Evolutionary conservation across 92 coral and sea anemone species (phyloP), one percentile per base, ranked within the genome.

Genomic region (Muricea muricata): DNA sequence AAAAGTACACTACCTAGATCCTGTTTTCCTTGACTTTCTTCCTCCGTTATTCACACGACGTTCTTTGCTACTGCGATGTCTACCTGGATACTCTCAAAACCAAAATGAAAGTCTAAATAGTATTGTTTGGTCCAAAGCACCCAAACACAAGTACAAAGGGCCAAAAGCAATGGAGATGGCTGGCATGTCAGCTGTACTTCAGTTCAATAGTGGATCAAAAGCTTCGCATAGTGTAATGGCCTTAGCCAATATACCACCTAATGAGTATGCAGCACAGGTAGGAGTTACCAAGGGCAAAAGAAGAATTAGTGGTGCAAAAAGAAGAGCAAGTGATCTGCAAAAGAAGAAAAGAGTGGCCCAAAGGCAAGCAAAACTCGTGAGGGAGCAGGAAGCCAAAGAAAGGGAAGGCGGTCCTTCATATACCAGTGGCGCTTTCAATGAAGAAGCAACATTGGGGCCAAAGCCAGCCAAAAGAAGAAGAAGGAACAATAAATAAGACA

Each of bases 101-200:
- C 50, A 45, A 45, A 45, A 37, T 37, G 42, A 37, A 37, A 37
- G 42, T 24, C 86, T 39, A 23, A 82, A 82, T 50, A 80, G 79
- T 50, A 69, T 82, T 67, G 70, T 69, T 14, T 82, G 80, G 86
- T 11, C 81, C 15, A 69, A 82, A 46, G 86, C 86, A 65, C 86
- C 86, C 9, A 80, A 80, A 45, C 42, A 37, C 9, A 37, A 37
- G 42, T 80, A 52, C 63, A 80, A 80, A 61, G 73, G 75, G 34
- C 61, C 73, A 18, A 73, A 57, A 26, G n/a, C n/a, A n/a, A n/a
- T n/a, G n/a, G n/a, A n/a, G n/a, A n/a, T n/a, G n/a, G n/a, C n/a
- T n/a, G n/a, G n/a, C n/a, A n/a, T n/a, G n/a, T n/a, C n/a, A n/a
- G n/a, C n/a, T n/a, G n/a, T n/a, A n/a, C n/a, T 80, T 68, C 85